Percentiles rank a stretch among this genome's conserved stretches.
phyloP scores from a whole-genome alignment of 2,797 vertebrate genomes.

The Clamator glandarius region DNA sequence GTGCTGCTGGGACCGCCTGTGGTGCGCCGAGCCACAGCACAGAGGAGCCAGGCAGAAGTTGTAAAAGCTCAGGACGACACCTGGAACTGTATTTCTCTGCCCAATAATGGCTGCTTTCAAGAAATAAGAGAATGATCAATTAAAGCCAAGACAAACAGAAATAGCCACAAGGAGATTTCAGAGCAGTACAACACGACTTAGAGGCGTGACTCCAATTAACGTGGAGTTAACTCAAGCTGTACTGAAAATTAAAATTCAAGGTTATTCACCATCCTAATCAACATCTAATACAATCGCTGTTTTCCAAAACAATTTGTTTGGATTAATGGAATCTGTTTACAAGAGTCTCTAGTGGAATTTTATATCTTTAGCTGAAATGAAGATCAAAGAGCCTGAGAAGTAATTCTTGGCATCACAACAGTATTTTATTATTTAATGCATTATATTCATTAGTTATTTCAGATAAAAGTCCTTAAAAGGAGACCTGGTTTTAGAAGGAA shows the following conservation, averaged over 20 bases:
- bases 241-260: slow-evolving; percentile 54
- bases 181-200: neutral
- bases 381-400: slow-evolving; percentile 44
- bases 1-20: neutral
- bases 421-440: slow-evolving; percentile 36
- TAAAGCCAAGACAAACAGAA: slow-evolving; percentile 21
- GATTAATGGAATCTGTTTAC: slow-evolving; percentile 36
- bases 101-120: neutral
- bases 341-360: slow-evolving; percentile 25
- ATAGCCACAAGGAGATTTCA: neutral
- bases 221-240: neutral
- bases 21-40: neutral
- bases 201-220: slow-evolving; percentile 1
- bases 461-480: neutral
- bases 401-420: slow-evolving; percentile 33
- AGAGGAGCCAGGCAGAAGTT: neutral
- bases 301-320: slow-evolving; percentile 42
- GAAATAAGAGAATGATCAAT: slow-evolving; percentile 10
- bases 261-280: slow-evolving; percentile 45
- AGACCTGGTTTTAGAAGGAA: neutral
- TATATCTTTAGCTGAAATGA: slow-evolving; percentile 25
- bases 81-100: neutral
- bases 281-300: neutral
- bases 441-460: slow-evolving; percentile 20
- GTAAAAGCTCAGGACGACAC: neutral